These are phyloP conservation scores for Delichon dasypus DNA, from an alignment of 2,797 vertebrate species.

Conservation along the genomic window DNA sequence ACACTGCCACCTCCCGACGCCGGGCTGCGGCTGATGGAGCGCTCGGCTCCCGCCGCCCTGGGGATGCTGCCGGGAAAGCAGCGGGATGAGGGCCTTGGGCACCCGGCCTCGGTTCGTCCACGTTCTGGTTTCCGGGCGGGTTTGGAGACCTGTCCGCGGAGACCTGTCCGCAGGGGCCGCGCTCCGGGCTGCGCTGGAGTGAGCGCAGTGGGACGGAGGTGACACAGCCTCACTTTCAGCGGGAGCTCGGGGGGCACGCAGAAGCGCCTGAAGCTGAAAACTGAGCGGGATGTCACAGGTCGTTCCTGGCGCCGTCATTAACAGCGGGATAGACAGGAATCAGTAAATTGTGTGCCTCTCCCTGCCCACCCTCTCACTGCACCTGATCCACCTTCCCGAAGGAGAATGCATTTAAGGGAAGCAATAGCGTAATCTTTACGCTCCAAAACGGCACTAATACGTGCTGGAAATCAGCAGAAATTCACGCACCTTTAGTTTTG, in stretches of 20 bases:
- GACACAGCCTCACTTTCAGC: neutral
- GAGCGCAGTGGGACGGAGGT: neutral
- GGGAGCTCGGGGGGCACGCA: neutral
- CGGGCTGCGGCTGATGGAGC: fast-evolving
- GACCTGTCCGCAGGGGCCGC: neutral
- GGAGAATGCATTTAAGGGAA: neutral
- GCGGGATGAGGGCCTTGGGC: neutral
- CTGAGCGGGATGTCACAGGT: neutral
- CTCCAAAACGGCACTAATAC: fast-evolving
- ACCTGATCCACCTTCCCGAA: neutral
- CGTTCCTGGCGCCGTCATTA: neutral
- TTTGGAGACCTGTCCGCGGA: neutral
- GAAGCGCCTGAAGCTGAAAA: neutral
- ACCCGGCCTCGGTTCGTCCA: fast-evolving
- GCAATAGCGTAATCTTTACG: neutral
- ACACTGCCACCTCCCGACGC: constrained; percentile 17
- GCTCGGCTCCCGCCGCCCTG: fast-evolving
- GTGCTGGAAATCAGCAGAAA: neutral
- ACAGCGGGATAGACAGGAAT: neutral
- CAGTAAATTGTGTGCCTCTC: neutral
- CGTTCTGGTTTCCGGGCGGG: fast-evolving
- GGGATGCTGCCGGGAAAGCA: neutral
- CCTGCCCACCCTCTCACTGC: neutral
- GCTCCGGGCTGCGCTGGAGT: neutral
- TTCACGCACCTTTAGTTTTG: neutral